Evolutionary conservation across 2,888 invertebrate species (phyloP).

Genomic region (Cryptocephalus primarius): DNA sequence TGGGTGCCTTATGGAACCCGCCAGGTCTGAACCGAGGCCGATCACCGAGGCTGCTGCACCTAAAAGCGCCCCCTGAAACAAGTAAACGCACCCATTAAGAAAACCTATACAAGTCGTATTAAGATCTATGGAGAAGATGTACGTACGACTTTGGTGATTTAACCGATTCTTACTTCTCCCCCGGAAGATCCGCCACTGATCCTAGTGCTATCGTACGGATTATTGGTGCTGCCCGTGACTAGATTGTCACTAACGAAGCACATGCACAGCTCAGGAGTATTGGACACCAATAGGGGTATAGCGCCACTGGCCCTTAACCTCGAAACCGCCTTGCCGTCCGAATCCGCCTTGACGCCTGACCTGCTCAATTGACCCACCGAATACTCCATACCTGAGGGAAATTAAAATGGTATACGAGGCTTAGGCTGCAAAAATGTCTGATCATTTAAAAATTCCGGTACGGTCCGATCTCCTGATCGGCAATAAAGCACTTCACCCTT

Average conservation of each 20-base stretch:
- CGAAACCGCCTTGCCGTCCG: slow-evolving; percentile 42
- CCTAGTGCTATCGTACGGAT: slow-evolving; percentile 50
- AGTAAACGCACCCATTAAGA: not conserved
- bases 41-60: slow-evolving; percentile 65
- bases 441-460: too few relatives aligned
- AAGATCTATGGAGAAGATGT: too few relatives aligned
- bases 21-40: slow-evolving; percentile 77
- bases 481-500: too few relatives aligned
- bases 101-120: too few relatives aligned
- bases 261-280: slow-evolving; percentile 51
- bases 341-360: slow-evolving; percentile 32
- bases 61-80: slow-evolving; percentile 53
- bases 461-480: too few relatives aligned
- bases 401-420: not conserved
- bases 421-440: too few relatives aligned
- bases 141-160: too few relatives aligned
- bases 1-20: slow-evolving; percentile 79
- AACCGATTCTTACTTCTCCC: slow-evolving; percentile 36
- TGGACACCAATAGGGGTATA: slow-evolving; percentile 51
- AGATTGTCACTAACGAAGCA: slow-evolving; percentile 50
- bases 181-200: slow-evolving; percentile 55
- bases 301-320: slow-evolving; percentile 45
- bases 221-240: slow-evolving; percentile 48
- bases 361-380: slow-evolving; percentile 27
- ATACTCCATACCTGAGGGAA: slow-evolving; percentile 29